A percentile compares a stretch with the other conserved stretches of the same genome.
Conservation (phyloP, 2,888 invertebrate species). For the Nomada flava region DNA sequence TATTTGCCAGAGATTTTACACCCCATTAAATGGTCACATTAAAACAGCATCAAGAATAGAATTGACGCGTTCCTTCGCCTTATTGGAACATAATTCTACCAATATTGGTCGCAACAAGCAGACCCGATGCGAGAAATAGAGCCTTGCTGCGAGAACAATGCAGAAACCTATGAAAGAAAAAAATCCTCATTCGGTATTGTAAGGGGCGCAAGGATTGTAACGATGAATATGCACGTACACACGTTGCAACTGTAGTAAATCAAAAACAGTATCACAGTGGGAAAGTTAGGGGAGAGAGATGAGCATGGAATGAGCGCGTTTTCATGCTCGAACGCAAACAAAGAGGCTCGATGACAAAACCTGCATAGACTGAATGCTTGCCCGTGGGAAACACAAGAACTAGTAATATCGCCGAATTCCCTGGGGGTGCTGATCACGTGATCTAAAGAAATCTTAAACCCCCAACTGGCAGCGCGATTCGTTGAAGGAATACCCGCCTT, state of each 20-base stretch:
- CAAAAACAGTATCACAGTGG: conserved; percentile 66
- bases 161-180: conserved; percentile 37
- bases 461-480: conserved; percentile 11
- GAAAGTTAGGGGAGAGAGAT: conserved; percentile 43
- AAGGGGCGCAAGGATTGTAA: conserved; percentile 47
- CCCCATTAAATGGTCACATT: too few relatives aligned
- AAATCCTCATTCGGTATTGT: conserved; percentile 59
- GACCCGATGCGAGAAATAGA: conserved; percentile 2
- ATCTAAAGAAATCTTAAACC: conserved; percentile 61
- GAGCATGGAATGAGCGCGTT: conserved; percentile 73
- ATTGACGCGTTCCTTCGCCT: not conserved
- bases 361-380: conserved; percentile 76
- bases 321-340: conserved; percentile 79
- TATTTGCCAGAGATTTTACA: not conserved
- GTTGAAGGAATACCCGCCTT: conserved; percentile 1
- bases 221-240: conserved; percentile 36
- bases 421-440: conserved; percentile 63
- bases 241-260: conserved; percentile 63
- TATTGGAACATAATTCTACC: conserved; percentile 20
- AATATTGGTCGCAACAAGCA: conserved; percentile 41
- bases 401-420: conserved; percentile 74
- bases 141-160: conserved; percentile 30
- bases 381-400: conserved; percentile 70
- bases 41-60: too few relatives aligned
- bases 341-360: conserved; percentile 82